phyloP scores from a whole-genome alignment of 2,113 vertebrate species.

The Chaetorhynchus papuensis region DNA sequence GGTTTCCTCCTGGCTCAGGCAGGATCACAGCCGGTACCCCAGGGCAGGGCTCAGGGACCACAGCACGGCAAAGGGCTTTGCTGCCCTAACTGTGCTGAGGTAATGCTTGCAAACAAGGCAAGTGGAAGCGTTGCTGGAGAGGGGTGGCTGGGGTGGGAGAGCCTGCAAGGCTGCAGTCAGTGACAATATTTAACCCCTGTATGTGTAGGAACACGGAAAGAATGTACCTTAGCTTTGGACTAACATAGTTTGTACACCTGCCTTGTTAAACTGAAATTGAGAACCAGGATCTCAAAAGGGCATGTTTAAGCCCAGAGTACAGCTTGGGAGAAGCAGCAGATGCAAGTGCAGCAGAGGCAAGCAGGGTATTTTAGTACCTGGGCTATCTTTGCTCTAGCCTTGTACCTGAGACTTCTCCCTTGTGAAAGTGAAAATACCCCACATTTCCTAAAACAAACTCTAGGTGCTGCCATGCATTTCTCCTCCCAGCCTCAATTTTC shows the following conservation, averaged over 20 bases:
- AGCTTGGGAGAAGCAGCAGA: not conserved
- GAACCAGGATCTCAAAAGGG: not conserved
- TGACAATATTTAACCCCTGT: not conserved
- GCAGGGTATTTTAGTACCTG: not conserved
- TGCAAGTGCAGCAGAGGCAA: not conserved
- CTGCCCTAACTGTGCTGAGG: not conserved
- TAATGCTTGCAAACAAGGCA: not conserved
- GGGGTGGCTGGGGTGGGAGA: not conserved
- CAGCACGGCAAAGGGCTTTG: fast-evolving
- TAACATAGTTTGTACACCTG: not conserved
- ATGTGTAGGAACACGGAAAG: not conserved
- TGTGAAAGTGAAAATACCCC: not conserved
- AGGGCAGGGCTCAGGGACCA: not conserved
- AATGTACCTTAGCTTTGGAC: not conserved
- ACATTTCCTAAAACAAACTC: not conserved
- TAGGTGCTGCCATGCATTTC: not conserved
- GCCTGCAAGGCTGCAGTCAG: not conserved
- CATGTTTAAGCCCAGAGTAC: not conserved
- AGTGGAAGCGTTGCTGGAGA: not conserved
- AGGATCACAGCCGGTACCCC: not conserved
- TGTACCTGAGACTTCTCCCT: not conserved
- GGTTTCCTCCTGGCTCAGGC: slow-evolving; percentile 31
- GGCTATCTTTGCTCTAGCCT: not conserved
- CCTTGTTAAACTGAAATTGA: not conserved
- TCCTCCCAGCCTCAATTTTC: not conserved